Evolutionary conservation across 2,113 vertebrate species (phyloP), one percentile per base, ranked within the genome.

Genomic region (Columba janthina): DNA sequence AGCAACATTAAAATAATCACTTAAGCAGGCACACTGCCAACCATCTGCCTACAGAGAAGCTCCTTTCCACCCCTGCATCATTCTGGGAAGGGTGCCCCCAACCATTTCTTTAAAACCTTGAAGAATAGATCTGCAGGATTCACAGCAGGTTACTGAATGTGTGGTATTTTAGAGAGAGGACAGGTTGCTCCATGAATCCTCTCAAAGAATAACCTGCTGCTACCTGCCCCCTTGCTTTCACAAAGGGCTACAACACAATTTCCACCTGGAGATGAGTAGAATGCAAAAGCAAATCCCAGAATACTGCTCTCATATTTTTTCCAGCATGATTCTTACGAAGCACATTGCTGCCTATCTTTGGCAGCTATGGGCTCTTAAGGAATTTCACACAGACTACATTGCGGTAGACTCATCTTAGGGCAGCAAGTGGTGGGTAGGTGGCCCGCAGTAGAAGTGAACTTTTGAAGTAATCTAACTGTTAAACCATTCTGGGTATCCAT

Each of bases 1-100:
- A 72, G 44, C 64, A 90, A 83, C 53, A 40, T 94, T 88, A 83
- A 88, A 86, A 80, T 80, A 80, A 84, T 64, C 31, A 26, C 69
- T 95, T 88, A 77, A 77, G 57, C 16, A 40, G 85, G 75, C 75
- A 42, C 36, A 14, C 78, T 93, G 90, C 90, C 82, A 86, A 56
- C 88, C 3, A 1, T 90, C 85, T 88, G 60, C 79, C 72, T 92
- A 50, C 57, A 86, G 65, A 71, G 76, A 80, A 77, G 12, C 19
- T 92, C 61, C 57, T 90, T 96, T 88, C 44, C 61, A 71, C 72
- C 42, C 11, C 8, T 84, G 14, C 53, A 18, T 90, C 60, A 9
- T 93, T 80, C 72, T 86, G 53, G 25, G 50, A 88, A 87, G 66
- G 44, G 31, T 62, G 61, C 62, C 46, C 25, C 80, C 34, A 36